Percentiles rank a stretch among this genome's conserved stretches.
Conservation (phyloP, 37 sponge, comb jelly and placozoan genomes). For the Axinella damicornis region DNA sequence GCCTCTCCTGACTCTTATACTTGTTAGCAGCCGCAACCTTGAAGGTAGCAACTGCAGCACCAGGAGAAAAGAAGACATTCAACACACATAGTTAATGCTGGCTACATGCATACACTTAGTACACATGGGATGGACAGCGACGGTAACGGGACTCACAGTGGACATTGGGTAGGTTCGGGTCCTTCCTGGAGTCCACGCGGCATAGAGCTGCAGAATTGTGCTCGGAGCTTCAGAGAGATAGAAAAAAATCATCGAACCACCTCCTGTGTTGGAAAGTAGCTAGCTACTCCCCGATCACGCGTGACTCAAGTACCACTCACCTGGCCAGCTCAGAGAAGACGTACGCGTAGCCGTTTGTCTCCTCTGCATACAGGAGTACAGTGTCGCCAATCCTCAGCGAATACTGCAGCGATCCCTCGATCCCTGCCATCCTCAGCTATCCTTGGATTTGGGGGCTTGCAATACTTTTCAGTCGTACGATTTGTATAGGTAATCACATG, state of each 20-base stretch:
- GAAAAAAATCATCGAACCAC: no score
- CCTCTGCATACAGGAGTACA: slow-evolving; percentile 37
- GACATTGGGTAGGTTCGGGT: slow-evolving; percentile 21
- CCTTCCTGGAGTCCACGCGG: slow-evolving; percentile 1
- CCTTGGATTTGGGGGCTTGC: no score
- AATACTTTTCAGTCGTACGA: no score
- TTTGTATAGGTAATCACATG: no score
- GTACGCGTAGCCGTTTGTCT: slow-evolving; percentile 34
- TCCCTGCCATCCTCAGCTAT: no score
- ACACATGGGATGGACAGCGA: no score
- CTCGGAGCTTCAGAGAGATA: not conserved
- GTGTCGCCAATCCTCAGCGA: slow-evolving; percentile 60
- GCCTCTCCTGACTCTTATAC: slow-evolving; percentile 28
- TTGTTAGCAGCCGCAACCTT: slow-evolving; percentile 20
- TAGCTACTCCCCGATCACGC: no score
- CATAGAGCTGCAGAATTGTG: not conserved
- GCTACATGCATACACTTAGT: no score
- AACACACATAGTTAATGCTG: no score
- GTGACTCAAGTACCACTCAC: not conserved
- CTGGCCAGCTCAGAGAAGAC: slow-evolving; percentile 48
- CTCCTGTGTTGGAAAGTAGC: no score
- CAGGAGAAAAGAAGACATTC: not conserved
- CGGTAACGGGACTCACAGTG: slow-evolving; percentile 23
- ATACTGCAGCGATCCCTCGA: slow-evolving; percentile 3
- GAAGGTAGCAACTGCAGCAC: slow-evolving; percentile 24